Conservation (phyloP, 2,113 vertebrate species). For the Trachemys scripta region DNA sequence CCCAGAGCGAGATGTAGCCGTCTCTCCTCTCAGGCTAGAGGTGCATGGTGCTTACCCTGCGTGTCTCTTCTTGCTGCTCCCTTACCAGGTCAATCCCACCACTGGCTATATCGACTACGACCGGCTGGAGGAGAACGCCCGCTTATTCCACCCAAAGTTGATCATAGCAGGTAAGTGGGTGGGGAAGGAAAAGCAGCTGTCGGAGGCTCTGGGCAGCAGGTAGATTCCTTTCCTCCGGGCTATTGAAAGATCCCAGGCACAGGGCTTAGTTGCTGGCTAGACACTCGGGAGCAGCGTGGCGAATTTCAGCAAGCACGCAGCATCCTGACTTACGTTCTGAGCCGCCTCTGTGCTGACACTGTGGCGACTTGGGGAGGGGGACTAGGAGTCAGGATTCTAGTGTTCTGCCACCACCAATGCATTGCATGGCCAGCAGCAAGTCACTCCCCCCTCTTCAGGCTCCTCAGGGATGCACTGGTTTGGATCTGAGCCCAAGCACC, state of each 20-base stretch:
- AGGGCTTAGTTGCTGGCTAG: not conserved
- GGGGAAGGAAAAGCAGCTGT: not conserved
- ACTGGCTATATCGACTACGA: constrained; percentile 95
- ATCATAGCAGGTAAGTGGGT: constrained; percentile 91
- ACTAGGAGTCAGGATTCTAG: not conserved
- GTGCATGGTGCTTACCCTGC: not conserved
- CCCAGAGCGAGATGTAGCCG: not conserved
- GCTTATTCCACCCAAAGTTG: constrained; percentile 93
- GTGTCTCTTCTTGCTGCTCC: not conserved
- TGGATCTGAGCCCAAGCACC: not conserved
- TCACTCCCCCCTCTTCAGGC: not conserved
- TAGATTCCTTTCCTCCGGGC: too few species aligned
- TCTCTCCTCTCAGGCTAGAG: not conserved
- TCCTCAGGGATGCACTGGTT: not conserved
- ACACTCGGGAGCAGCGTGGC: not conserved
- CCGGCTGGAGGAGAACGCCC: constrained; percentile 89
- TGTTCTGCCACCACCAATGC: not conserved
- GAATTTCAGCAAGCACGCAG: not conserved
- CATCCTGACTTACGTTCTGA: not conserved
- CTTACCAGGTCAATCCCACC: constrained; percentile 89
- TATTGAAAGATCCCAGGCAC: not conserved
- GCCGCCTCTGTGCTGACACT: not conserved
- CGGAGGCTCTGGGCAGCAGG: not conserved
- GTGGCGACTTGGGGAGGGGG: not conserved
- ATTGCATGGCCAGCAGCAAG: not conserved